Conservation (phyloP, 2,888 invertebrate genomes). For the Merodon equestris region DNA sequence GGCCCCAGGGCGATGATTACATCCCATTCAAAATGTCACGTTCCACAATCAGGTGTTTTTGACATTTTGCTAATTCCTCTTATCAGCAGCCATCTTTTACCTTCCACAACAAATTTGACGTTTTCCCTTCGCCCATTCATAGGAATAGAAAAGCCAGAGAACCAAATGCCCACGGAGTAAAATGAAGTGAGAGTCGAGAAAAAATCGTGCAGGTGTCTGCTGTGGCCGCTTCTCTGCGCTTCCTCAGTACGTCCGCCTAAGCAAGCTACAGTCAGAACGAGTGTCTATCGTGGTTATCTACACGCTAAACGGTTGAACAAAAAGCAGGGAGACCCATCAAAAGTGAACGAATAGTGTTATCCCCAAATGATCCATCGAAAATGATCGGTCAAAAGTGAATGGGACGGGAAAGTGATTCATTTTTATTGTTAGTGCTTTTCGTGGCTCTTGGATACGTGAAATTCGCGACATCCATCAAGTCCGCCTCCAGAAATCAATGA, state of each 20-base stretch:
- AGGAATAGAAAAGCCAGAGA: constrained; percentile 11
- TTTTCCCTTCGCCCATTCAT: constrained; percentile 24
- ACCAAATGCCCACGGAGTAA: constrained; percentile 20
- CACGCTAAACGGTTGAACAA: neutral
- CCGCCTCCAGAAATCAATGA: constrained; percentile 53
- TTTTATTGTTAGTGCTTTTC: neutral
- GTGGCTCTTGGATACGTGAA: too few relatives aligned
- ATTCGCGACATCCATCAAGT: constrained; percentile 12
- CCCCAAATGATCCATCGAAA: constrained; percentile 6
- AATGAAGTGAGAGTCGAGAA: constrained; percentile 59
- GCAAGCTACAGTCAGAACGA: neutral
- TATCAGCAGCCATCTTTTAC: constrained; percentile 12
- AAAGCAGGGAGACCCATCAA: too few relatives aligned
- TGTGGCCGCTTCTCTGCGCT: constrained; percentile 27
- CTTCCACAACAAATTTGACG: constrained; percentile 46
- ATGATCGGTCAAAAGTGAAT: constrained; percentile 15
- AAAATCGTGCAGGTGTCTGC: constrained; percentile 66
- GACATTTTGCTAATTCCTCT: constrained; percentile 34
- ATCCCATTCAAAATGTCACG: constrained; percentile 2
- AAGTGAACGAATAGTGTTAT: too few relatives aligned
- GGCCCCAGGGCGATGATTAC: neutral
- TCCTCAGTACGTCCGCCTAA: constrained; percentile 13
- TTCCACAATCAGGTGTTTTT: constrained; percentile 50
- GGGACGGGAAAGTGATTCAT: constrained; percentile 22
- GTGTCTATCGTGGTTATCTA: constrained; percentile 33